Conservation (phyloP, 1,140 invertebrate genomes). For the Sinella curviseta region DNA sequence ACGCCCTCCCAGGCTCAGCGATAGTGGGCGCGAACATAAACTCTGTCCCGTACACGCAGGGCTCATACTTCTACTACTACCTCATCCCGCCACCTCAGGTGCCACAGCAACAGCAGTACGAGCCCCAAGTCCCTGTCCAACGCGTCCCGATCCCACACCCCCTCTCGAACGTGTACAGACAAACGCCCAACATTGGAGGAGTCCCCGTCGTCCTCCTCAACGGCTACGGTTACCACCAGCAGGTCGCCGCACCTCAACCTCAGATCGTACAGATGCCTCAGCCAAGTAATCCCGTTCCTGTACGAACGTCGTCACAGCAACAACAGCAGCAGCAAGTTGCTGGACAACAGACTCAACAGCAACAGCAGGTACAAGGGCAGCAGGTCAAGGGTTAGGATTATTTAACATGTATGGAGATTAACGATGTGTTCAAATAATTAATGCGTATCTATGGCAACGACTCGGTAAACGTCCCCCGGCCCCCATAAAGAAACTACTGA, state of each 20-base stretch:
- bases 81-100: not conserved
- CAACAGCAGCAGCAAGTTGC: not conserved
- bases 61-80: slow-evolving; percentile 12
- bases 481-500: not conserved
- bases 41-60: not conserved
- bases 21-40: not conserved
- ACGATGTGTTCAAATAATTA: too few species aligned
- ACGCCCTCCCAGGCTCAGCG: not conserved
- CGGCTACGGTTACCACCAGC: not conserved
- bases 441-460: too few species aligned
- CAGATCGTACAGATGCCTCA: not conserved
- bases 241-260: not conserved
- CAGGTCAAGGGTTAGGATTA: not conserved
- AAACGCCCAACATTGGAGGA: not conserved
- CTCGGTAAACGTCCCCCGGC: too few species aligned
- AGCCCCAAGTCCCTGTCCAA: too few species aligned
- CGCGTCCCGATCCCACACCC: too few species aligned
- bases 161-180: too few species aligned
- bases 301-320: not conserved
- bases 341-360: slow-evolving; percentile 8
- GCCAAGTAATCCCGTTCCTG: not conserved
- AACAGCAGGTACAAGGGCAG: not conserved
- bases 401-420: too few species aligned
- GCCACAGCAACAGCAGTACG: not conserved
- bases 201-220: not conserved